These are phyloP conservation scores for Melopsittacus undulatus DNA, from an alignment of 2,797 vertebrate genomes.

Conservation along the genomic window DNA sequence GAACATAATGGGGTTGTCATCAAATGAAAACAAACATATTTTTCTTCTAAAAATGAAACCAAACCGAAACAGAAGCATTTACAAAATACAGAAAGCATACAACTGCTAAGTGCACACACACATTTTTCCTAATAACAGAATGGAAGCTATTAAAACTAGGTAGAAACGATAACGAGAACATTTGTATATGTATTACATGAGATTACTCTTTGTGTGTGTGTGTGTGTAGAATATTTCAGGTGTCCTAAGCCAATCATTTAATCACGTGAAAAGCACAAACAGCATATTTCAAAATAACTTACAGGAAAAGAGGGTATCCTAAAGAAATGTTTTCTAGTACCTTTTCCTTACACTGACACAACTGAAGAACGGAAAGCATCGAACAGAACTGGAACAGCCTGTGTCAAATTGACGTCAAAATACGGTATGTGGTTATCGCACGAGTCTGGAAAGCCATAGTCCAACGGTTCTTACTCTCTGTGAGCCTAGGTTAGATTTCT, in stretches of 20 bases:
- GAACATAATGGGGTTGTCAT: background rate
- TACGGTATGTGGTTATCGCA: background rate
- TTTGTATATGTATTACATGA: background rate
- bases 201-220: background rate
- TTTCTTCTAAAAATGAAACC: background rate
- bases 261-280: background rate
- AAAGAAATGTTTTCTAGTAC: background rate
- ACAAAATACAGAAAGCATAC: background rate
- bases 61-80: background rate
- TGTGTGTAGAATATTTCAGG: background rate
- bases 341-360: background rate
- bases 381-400: background rate
- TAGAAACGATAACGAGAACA: constrained; percentile 23
- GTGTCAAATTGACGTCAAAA: background rate
- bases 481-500: background rate
- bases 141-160: background rate
- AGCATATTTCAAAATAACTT: constrained; percentile 7
- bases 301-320: background rate
- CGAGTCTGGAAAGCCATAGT: background rate
- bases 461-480: background rate
- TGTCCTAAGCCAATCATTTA: constrained; percentile 45
- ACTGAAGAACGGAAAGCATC: background rate
- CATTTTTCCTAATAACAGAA: background rate
- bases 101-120: background rate
- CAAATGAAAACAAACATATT: background rate